Percentiles rank a stretch among this genome's conserved stretches.
Conservation (phyloP, 2,888 invertebrate genomes). For the Bembecia ichneumoniformis region DNA sequence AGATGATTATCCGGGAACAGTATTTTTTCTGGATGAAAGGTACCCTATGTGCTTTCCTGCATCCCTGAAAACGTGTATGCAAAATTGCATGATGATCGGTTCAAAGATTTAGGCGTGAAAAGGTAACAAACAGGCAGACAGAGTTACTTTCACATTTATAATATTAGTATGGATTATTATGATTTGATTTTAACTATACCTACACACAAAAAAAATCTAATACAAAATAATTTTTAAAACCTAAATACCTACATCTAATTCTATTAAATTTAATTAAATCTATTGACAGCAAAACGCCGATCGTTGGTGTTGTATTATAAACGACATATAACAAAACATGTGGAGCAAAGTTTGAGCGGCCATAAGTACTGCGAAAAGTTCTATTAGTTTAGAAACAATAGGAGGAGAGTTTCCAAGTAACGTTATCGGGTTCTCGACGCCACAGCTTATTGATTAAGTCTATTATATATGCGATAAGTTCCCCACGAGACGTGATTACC, state of each 20-base stretch:
- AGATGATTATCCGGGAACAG: too few species aligned
- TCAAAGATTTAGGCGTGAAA: too few species aligned
- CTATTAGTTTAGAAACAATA: slow-evolving; percentile 3
- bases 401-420: not conserved
- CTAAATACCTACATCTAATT: not conserved
- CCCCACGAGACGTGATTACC: not conserved
- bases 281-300: not conserved
- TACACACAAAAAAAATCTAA: too few species aligned
- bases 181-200: too few species aligned
- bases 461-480: not conserved
- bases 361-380: not conserved
- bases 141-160: too few species aligned
- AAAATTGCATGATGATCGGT: too few species aligned
- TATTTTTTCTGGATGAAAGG: too few species aligned
- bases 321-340: not conserved
- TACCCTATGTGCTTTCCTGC: too few species aligned
- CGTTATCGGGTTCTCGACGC: slow-evolving; percentile 1
- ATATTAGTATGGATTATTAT: too few species aligned
- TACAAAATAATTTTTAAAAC: too few species aligned
- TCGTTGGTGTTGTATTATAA: not conserved
- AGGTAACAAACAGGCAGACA: too few species aligned
- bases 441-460: not conserved
- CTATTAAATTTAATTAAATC: not conserved
- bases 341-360: not conserved
- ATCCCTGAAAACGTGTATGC: too few species aligned